Evolutionary conservation across 2,797 vertebrate genomes (phyloP).

Genomic region (Epinephelus coioides): DNA sequence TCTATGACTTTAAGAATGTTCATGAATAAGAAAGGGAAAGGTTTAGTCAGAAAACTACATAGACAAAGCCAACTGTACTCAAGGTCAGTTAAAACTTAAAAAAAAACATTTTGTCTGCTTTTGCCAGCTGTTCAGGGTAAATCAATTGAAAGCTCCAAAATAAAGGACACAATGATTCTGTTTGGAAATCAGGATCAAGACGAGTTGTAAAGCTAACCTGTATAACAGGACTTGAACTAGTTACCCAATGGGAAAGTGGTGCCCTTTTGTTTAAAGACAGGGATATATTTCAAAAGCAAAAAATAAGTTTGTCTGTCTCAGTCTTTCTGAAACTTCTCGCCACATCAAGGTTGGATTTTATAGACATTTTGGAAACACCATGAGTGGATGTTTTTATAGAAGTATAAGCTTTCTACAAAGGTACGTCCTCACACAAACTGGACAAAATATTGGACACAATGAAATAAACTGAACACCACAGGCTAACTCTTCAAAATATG

Average conservation of each 20-base stretch:
- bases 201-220: constrained; percentile 5
- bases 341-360: not conserved
- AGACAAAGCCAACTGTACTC: constrained; percentile 5
- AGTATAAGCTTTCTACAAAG: not conserved
- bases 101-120: not conserved
- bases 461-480: not conserved
- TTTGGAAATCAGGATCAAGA: constrained; percentile 19
- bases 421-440: not conserved
- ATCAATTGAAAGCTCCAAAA: constrained; percentile 11
- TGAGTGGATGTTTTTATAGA: not conserved
- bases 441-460: not conserved
- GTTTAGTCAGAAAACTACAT: constrained; percentile 9
- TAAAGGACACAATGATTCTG: constrained; percentile 5
- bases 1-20: not conserved
- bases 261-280: constrained; percentile 6
- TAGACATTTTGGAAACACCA: not conserved
- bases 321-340: not conserved
- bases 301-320: not conserved
- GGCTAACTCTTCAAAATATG: not conserved
- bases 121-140: constrained; percentile 8
- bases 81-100: constrained; percentile 24
- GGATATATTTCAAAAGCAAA: constrained; percentile 2
- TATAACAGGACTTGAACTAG: not conserved
- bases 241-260: not conserved
- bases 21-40: not conserved